A percentile compares a stretch with the other conserved stretches of the same genome.
Conservation (phyloP, 2,113 vertebrate genomes). For the Myotis yumanensis region DNA sequence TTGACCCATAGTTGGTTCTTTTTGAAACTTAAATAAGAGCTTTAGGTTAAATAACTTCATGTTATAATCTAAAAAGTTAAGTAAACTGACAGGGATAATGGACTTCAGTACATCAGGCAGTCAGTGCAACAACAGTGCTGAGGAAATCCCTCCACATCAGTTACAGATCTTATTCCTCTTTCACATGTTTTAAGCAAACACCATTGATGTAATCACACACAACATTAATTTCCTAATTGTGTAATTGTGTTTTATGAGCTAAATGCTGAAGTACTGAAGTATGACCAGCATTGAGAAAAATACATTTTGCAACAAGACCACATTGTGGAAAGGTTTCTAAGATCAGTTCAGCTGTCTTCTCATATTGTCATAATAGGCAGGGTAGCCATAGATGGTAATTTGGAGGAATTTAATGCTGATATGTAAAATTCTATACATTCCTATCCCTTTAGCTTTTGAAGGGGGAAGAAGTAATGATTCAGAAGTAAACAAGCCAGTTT, state of each 20-base stretch:
- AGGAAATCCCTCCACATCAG: neutral
- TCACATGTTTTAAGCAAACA: neutral
- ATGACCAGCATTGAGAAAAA: neutral
- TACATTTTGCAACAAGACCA: neutral
- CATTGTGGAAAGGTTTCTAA: neutral
- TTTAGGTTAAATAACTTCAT: neutral
- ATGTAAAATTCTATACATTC: neutral
- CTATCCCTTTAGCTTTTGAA: neutral
- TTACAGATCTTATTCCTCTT: neutral
- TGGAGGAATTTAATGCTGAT: neutral
- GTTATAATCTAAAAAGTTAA: neutral
- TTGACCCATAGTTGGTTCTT: neutral
- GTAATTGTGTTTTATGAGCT: neutral
- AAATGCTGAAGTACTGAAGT: neutral
- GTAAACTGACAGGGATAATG: rapidly evolving
- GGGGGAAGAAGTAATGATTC: neutral
- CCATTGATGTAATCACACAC: neutral
- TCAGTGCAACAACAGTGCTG: neutral
- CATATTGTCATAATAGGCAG: rapidly evolving
- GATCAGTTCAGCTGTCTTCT: neutral
- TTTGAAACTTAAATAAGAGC: neutral
- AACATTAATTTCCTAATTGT: neutral
- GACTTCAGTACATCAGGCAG: neutral
- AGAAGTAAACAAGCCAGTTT: neutral
- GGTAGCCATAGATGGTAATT: neutral